A percentile compares a stretch with the other conserved stretches of the same genome.
Conservation (phyloP, 2,797 vertebrate species). For the Nyctalus aviator region DNA sequence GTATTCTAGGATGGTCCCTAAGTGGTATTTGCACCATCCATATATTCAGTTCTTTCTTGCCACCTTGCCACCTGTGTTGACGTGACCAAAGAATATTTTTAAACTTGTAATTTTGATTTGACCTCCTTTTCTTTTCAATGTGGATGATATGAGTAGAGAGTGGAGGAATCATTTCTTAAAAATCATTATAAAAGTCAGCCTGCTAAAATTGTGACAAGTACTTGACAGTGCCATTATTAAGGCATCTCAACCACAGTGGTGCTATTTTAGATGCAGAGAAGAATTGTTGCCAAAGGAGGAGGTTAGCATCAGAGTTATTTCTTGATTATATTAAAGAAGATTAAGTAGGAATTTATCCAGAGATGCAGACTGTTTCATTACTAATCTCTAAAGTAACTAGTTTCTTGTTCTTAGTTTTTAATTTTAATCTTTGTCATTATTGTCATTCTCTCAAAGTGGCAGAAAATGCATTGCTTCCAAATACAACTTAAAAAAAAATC, state of each 20-base stretch:
- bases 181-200: neutral
- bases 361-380: neutral
- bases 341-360: neutral
- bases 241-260: neutral
- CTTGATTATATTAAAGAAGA: conserved; percentile 20
- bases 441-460: conserved; percentile 15
- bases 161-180: neutral
- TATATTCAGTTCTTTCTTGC: conserved; percentile 20
- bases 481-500: neutral
- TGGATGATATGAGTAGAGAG: neutral
- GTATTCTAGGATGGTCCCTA: neutral
- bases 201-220: conserved; percentile 24
- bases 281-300: neutral
- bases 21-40: neutral
- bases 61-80: neutral
- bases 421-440: conserved; percentile 55
- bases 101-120: conserved; percentile 51
- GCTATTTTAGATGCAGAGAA: conserved; percentile 26
- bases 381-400: neutral
- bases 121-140: conserved; percentile 32
- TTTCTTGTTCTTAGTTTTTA: conserved; percentile 21
- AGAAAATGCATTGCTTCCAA: conserved; percentile 23
- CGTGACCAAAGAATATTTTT: conserved; percentile 33
- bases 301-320: neutral
- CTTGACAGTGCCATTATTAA: conserved; percentile 52